Percentiles rank a stretch among this genome's conserved stretches.
phyloP scores from a whole-genome alignment of 2,888 invertebrate species.

The Leucophenga montana region DNA sequence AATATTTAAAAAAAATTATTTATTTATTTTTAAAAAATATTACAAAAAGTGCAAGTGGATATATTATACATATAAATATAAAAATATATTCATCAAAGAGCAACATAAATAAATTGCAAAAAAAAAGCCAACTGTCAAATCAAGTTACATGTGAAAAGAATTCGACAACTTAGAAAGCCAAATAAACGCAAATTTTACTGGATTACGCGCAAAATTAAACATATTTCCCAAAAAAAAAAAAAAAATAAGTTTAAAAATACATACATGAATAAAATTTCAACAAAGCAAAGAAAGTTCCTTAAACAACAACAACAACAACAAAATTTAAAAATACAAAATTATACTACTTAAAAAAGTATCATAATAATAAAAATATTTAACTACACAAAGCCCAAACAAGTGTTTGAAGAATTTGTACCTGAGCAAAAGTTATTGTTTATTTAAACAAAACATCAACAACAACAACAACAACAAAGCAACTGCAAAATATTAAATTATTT shows the following conservation, averaged over 20 bases:
- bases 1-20: conserved; percentile 38
- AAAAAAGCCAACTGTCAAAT: conserved; percentile 34
- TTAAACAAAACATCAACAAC: conserved; percentile 27
- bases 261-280: conserved; percentile 32
- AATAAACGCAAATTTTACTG: conserved; percentile 49
- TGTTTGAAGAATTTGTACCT: conserved; percentile 32
- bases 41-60: conserved; percentile 19
- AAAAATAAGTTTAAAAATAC: conserved; percentile 34
- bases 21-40: conserved; percentile 34
- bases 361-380: conserved; percentile 11
- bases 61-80: conserved; percentile 18
- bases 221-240: conserved; percentile 13
- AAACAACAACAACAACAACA: conserved; percentile 42
- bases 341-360: conserved; percentile 35
- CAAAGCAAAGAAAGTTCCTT: conserved; percentile 64
- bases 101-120: conserved; percentile 30
- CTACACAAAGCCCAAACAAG: conserved; percentile 24
- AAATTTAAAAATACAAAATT: conserved; percentile 32
- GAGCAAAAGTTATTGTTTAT: conserved; percentile 29
- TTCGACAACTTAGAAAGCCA: conserved; percentile 48
- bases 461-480: conserved; percentile 21
- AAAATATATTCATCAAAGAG: conserved; percentile 21
- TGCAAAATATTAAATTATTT: conserved; percentile 15
- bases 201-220: conserved; percentile 65
- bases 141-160: conserved; percentile 56